Base-by-base conservation (phyloP, 2,888 invertebrate species). In the Electrophaes corylata region DNA sequence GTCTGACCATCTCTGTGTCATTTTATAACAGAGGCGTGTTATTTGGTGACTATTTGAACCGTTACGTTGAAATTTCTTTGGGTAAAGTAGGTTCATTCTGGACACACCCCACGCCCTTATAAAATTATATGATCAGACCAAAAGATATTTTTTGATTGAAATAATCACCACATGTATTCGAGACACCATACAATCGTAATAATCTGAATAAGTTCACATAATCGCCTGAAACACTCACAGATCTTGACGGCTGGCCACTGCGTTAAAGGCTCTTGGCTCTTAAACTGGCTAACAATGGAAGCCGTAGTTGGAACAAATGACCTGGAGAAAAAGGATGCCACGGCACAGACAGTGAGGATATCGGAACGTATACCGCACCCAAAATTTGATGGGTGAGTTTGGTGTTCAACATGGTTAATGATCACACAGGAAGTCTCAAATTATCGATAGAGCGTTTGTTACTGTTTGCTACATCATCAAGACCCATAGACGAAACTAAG, bases 211-310 rank as follows among this genome's bases (percentile, higher is more conserved):
- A 57, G 23, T 54, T 18, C 20, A 46, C 53, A 14, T 20, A 46
- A 33, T 39, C 39, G 1, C 6, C 16, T 31, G 39, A 12, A 31
- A 23, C 16, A 16, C 12, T 40, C 29, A 16, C 31, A 59, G 50
- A 45, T 59, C 5, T 64, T 92, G 4, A 86, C 92, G 43, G 92
- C 92, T 11, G 92, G 82, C 0, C 92, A 92, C 66, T 92, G 92
- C 40, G 71, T 86, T 0, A 67, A 73, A 14, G 86, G 84, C 14
- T 85, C 86, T 0, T 86, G 82, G 74, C 56, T 85, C 10, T 66
- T 81, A 14, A 78, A 75, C 65, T 84, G 86, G 83, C 67, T 89
- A 0, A 83, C 86, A 0, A 67, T 92, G 60, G 91, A 92, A 47
- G 90, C 85, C 0, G 73, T 92, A 0, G 92, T 91, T 1, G 93